Percentiles rank a stretch among this genome's conserved stretches.
Evolutionary conservation across 2,113 vertebrate species (phyloP).

Genomic region (Gnathonemus longibarbis): DNA sequence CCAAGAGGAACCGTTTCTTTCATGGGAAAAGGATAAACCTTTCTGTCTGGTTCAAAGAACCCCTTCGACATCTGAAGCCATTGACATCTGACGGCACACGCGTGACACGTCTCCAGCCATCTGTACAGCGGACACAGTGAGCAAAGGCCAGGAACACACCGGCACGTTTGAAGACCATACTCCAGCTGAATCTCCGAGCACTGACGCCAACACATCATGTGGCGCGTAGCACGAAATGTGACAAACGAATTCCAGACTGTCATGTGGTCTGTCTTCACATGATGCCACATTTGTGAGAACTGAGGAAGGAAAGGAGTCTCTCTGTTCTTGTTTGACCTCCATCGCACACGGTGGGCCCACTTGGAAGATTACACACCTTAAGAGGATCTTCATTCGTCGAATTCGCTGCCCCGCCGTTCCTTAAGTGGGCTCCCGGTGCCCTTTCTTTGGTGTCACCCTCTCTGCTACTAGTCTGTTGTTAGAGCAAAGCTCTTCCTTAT

Average conservation of each 20-base stretch:
- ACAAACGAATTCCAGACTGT: not conserved
- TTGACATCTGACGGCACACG: not conserved
- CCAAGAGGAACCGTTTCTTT: slow-evolving; percentile 46
- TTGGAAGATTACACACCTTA: not conserved
- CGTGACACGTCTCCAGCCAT: not conserved
- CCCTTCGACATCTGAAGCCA: slow-evolving; percentile 26
- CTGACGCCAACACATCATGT: not conserved
- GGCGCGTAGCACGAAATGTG: no score
- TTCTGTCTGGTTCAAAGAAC: slow-evolving; percentile 17
- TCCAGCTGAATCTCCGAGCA: not conserved
- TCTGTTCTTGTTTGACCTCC: not conserved
- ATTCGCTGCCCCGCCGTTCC: slow-evolving; percentile 21
- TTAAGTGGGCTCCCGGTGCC: slow-evolving; percentile 26
- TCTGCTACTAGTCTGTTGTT: slow-evolving; percentile 46
- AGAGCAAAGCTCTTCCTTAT: slow-evolving; percentile 65
- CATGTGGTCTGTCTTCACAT: not conserved
- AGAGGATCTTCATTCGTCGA: slow-evolving; percentile 6
- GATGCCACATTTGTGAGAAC: no score
- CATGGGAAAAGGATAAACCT: slow-evolving; percentile 46
- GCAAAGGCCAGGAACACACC: not conserved
- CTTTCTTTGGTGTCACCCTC: slow-evolving; percentile 39
- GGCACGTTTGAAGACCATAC: not conserved
- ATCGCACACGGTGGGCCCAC: no score
- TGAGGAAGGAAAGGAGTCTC: not conserved
- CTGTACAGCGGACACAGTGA: not conserved